A percentile compares a stretch with the other conserved stretches of the same genome.
phyloP scores from a whole-genome alignment of 1,140 invertebrate species.

The Wasmannia auropunctata region DNA sequence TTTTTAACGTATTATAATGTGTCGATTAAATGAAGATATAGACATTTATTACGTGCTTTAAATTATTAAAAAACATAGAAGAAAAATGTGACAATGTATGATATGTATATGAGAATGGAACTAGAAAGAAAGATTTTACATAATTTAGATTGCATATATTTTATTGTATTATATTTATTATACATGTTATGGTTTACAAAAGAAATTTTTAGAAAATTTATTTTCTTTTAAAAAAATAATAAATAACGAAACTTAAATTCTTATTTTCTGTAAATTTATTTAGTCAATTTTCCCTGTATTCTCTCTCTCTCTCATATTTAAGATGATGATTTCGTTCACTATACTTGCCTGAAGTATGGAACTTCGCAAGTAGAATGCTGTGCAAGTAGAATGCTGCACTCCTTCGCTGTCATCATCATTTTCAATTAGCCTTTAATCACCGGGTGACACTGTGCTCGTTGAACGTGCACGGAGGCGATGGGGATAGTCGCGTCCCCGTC shows the following conservation, averaged over 20 bases:
- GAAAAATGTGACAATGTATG: no score
- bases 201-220: neutral
- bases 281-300: neutral
- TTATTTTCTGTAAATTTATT: neutral
- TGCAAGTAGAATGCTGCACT: slow-evolving; percentile 63
- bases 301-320: neutral
- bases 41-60: neutral
- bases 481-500: neutral
- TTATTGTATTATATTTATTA: neutral
- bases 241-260: neutral
- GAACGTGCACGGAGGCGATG: neutral
- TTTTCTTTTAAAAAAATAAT: neutral
- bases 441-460: slow-evolving; percentile 61
- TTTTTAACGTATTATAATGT: neutral
- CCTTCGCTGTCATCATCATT: slow-evolving; percentile 76
- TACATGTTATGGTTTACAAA: neutral
- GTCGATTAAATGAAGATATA: neutral
- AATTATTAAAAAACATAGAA: neutral
- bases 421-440: slow-evolving; percentile 78
- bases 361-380: slow-evolving; percentile 70
- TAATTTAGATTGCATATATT: neutral
- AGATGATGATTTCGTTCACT: slow-evolving; percentile 8
- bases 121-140: neutral
- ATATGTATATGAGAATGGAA: neutral
- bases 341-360: slow-evolving; percentile 8